phyloP scores from a whole-genome alignment of 2,113 vertebrate species.

The Chaenocephalus aceratus region DNA sequence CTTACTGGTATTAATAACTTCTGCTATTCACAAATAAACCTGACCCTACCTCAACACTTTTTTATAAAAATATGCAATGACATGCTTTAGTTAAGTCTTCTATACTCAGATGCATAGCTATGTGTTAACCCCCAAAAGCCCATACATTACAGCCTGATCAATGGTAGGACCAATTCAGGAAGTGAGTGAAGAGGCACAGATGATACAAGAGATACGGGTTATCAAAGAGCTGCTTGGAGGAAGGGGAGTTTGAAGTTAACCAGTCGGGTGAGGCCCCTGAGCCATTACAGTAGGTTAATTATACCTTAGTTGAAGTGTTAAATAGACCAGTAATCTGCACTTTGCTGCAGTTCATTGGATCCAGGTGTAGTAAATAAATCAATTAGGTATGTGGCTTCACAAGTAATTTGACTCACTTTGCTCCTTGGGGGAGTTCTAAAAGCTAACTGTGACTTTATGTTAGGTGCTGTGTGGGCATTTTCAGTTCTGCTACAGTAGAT shows the following conservation, averaged over 20 bases:
- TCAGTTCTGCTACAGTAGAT: conserved; percentile 41
- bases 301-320: conserved; percentile 74
- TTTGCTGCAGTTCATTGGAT: conserved; percentile 68
- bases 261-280: conserved; percentile 64
- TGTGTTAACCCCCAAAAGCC: conserved; percentile 42
- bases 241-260: conserved; percentile 65
- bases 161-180: conserved; percentile 64
- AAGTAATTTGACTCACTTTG: conserved; percentile 40
- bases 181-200: conserved; percentile 57
- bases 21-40: conserved; percentile 17
- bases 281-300: conserved; percentile 70
- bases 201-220: conserved; percentile 69
- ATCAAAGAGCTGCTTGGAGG: conserved; percentile 60
- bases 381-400: conserved; percentile 53
- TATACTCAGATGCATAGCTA: not conserved
- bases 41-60: conserved; percentile 46
- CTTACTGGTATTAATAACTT: conserved; percentile 8
- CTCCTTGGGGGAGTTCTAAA: conserved; percentile 38
- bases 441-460: conserved; percentile 25
- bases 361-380: conserved; percentile 77
- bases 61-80: conserved; percentile 7
- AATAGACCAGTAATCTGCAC: conserved; percentile 68
- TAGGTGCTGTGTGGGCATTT: conserved; percentile 29
- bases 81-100: conserved; percentile 1
- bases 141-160: conserved; percentile 61